Percentiles rank a stretch among this genome's conserved stretches.
Conservation (phyloP, 2,113 vertebrate genomes). For the Pseudorasbora parva region DNA sequence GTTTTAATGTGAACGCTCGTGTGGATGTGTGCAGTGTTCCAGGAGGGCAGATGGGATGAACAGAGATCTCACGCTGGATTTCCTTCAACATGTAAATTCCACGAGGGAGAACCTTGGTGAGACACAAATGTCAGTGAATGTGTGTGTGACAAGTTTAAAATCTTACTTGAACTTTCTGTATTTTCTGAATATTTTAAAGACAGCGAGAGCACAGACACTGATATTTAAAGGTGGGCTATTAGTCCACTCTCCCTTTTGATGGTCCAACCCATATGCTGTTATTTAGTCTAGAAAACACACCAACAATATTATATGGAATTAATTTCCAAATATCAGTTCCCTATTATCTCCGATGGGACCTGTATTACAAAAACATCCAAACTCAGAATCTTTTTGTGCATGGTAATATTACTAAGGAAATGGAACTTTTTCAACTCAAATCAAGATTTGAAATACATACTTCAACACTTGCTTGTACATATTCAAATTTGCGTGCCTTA, state of each 20-base stretch:
- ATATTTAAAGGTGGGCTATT: neutral
- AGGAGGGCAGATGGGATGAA: neutral
- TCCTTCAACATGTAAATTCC: slow-evolving; percentile 19
- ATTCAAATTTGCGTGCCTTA: neutral
- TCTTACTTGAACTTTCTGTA: neutral
- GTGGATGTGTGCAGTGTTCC: neutral
- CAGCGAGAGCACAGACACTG: neutral
- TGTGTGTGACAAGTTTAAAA: neutral
- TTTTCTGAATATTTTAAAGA: neutral
- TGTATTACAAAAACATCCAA: no score
- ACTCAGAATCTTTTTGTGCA: no score
- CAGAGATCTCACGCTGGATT: neutral
- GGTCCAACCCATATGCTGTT: no score
- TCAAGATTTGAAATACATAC: no score
- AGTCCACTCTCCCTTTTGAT: no score
- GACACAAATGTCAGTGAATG: neutral
- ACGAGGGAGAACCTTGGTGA: neutral
- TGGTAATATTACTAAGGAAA: no score
- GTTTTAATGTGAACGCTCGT: neutral
- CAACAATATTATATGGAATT: no score
- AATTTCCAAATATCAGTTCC: no score
- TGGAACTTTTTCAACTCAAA: no score
- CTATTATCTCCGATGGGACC: no score
- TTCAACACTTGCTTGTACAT: neutral
- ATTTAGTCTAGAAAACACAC: no score